phyloP scores from a whole-genome alignment of 2,888 invertebrate species.

The Branchellion lobata region DNA sequence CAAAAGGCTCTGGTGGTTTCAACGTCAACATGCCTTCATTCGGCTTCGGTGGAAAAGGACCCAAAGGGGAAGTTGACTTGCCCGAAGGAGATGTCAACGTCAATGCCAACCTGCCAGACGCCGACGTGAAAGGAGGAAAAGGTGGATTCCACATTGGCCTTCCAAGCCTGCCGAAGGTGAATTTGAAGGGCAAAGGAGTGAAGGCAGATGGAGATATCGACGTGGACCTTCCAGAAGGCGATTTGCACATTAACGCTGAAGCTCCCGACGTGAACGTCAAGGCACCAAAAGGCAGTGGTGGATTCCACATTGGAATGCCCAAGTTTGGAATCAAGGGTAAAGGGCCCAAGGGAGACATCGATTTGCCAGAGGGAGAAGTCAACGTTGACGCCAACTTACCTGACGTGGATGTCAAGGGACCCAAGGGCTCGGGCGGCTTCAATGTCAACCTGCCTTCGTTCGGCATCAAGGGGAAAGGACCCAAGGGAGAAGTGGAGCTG shows the following conservation, averaged over 20 bases:
- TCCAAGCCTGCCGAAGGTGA: conserved; percentile 16
- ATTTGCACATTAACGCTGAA: conserved; percentile 18
- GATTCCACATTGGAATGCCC: conserved; percentile 32
- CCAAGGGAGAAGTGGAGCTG: conserved; percentile 4
- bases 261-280: conserved; percentile 33
- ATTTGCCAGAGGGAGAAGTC: conserved; percentile 19
- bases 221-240: conserved; percentile 24
- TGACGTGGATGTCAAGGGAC: conserved; percentile 32
- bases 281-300: conserved; percentile 27
- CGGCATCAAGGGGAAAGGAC: conserved; percentile 16
- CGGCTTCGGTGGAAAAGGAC: conserved; percentile 20
- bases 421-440: background rate
- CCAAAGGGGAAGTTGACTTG: conserved; percentile 28
- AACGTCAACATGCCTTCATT: conserved; percentile 6
- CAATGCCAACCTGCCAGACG: conserved; percentile 23
- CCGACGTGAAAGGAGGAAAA: background rate
- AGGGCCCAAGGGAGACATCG: conserved; percentile 26
- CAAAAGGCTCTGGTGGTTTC: conserved; percentile 31
- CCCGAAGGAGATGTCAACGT: conserved; percentile 19
- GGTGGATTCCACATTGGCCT: conserved; percentile 19
- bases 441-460: conserved; percentile 10
- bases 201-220: conserved; percentile 31
- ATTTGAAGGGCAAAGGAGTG: conserved; percentile 23
- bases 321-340: background rate
- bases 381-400: conserved; percentile 37